These are phyloP conservation scores for Hirtodrosophila duncani DNA, from an alignment of 2,888 invertebrate species.

Conservation along the genomic window DNA sequence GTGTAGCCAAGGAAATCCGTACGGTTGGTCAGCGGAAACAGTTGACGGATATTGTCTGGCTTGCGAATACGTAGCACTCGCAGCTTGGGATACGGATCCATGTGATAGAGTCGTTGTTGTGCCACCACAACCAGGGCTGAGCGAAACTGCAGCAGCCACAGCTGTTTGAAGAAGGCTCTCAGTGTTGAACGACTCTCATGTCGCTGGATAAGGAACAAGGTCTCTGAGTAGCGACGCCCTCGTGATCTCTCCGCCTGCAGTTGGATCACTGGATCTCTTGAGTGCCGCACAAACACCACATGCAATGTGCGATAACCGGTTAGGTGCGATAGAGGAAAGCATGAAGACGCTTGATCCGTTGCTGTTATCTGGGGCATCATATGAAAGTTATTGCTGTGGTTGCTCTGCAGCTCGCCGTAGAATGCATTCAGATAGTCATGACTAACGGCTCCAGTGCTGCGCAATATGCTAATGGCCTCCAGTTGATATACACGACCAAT, in stretches of 20 bases:
- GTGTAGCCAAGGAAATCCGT: conserved; percentile 42
- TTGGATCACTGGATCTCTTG: conserved; percentile 33
- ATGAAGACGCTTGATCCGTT: not conserved
- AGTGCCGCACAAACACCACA: conserved; percentile 40
- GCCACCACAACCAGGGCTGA: conserved; percentile 44
- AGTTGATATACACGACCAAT: conserved; percentile 37
- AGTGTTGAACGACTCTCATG: not conserved
- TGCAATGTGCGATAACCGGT: conserved; percentile 26
- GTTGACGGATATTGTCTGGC: not conserved
- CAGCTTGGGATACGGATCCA: conserved; percentile 57
- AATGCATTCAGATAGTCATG: conserved; percentile 26
- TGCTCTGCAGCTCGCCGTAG: conserved; percentile 8
- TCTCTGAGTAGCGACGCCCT: conserved; percentile 40
- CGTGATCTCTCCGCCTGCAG: conserved; percentile 25
- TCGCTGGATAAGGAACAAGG: conserved; percentile 34
- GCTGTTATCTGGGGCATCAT: conserved; percentile 31
- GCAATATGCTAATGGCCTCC: conserved; percentile 27
- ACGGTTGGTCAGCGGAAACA: conserved; percentile 39
- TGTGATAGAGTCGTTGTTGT: conserved; percentile 31
- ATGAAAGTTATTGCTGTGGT: conserved; percentile 31
- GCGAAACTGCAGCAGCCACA: conserved; percentile 50
- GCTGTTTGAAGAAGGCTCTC: conserved; percentile 32
- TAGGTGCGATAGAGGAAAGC: conserved; percentile 4
- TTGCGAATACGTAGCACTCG: conserved; percentile 22
- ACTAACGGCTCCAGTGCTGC: conserved; percentile 18